Base-by-base conservation (phyloP, 1,140 invertebrate genomes). In the Ylistrum balloti region DNA sequence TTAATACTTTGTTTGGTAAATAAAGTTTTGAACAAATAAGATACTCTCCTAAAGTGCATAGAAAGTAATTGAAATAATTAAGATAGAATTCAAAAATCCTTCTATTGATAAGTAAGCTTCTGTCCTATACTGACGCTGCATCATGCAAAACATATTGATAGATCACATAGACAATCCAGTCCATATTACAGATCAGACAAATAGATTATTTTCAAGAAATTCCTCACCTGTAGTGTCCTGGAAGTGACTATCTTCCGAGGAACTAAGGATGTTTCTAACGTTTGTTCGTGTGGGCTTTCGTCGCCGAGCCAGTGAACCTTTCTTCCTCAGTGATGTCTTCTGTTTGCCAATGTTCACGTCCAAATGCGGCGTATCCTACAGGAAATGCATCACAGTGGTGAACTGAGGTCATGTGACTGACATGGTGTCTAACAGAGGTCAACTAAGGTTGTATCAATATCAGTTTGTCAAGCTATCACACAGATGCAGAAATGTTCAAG, bases 311-410 rank as follows among this genome's bases (percentile, higher is more conserved):
- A 92, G 87, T 10, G 91, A 92, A 45, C 91, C 91, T 87, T 89
- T 89, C 85, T 92, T 92, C 33, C 91, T 88, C 0, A 92, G 45
- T 9, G 48, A 48, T 2, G 90, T 92, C 56, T 92, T 92, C 45
- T 92, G 91, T 74, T 90, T 92, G 3, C 88, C 90, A 85, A 91
- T 91, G 22, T 91, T 88, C 32, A 92, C 90, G 88, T 91, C 90
- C 38, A 92, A 85, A 34, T 92, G 90, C 32, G 33, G n/a, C 45
- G 38, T 91, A 85, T 91, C 90, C 87, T 90, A 74, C 35, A 85
- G 33, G 56, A 74, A 5, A 74, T 74, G 22, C 3, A 5, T 74
- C 56, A n/a, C 56, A 74, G 20, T 28, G 56, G 56, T 74, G 1
- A 74, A 74, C 2, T 28, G 28, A 74, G 22, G 56, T 74, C 56